Evolutionary conservation across 2,888 invertebrate species (phyloP), one percentile per base, ranked within the genome.

Genomic region (Glaucopsyche alexis): DNA sequence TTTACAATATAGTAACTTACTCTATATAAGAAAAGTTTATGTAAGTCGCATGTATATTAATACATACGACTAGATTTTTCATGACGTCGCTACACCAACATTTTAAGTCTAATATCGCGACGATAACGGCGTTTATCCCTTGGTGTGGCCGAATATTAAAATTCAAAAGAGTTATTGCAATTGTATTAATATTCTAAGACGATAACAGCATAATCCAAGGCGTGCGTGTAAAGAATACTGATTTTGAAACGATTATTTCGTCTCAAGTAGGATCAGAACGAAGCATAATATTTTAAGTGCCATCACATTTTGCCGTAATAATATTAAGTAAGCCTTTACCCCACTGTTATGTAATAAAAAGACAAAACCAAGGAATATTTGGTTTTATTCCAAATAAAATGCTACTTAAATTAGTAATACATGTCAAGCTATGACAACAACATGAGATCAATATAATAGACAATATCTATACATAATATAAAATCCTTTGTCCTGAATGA

Each of bases 91-190:
- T 45, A 11, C 45, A 29, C 29, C 29, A 29, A 29, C 3, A 4
- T 29, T 29, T 29, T 2, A 29, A 2, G 29, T 29, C 29, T 29
- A 29, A 29, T 29, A 29, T 29, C 29, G 29, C 29, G 29, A 29
- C 1, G 4, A 29, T 47, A 47, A 47, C 4, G 11, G 7, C 13
- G 13, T 38, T 60, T 60, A 14, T 4, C 55, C 60, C 60, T 60
- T 16, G 19, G 1, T 19, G 42, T 42, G 42, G 47, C 47, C 13
- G 13, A 47, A 38, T 60, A 38, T 60, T 60, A 60, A 60, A 60
- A 60, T 60, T 60, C 60, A 14, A 60, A 38, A 60, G 60, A 38
- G 60, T 60, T 60, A 60, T 13, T 38, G 60, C 60, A 29, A 60
- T 60, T 29, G 60, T 13, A 13, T 60, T 60, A 60, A 60, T 60